A percentile compares a stretch with the other conserved stretches of the same genome.
Conservation (phyloP, 2,113 vertebrate species). For the Mormyrus lacerda region DNA sequence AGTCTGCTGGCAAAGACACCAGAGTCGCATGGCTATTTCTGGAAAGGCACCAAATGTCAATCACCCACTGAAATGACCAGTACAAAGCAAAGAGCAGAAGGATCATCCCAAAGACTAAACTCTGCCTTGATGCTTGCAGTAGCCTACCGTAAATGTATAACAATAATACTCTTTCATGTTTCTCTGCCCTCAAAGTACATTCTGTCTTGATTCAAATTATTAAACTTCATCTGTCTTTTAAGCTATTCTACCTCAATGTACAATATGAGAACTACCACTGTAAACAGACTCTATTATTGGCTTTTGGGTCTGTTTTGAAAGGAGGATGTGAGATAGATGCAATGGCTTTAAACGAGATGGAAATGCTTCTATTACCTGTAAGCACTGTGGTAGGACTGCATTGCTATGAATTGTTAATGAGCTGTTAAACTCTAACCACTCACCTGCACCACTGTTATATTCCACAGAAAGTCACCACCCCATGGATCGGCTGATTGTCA, state of each 20-base stretch:
- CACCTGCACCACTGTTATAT: neutral
- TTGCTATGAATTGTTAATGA: slow-evolving; percentile 4
- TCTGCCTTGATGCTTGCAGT: neutral
- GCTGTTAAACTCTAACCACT: neutral
- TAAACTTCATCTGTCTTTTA: neutral
- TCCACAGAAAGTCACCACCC: neutral
- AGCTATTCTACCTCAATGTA: neutral
- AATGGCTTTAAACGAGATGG: neutral
- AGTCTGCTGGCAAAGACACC: too few species aligned
- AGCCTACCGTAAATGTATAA: neutral
- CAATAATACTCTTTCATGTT: neutral
- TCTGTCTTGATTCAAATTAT: neutral
- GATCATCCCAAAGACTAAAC: neutral
- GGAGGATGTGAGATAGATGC: neutral
- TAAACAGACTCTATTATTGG: neutral
- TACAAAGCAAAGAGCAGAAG: neutral
- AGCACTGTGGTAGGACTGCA: neutral
- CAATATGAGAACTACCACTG: neutral
- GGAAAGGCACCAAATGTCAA: neutral
- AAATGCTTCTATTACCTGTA: neutral
- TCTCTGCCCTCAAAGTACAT: neutral
- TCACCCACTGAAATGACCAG: neutral
- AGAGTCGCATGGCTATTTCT: neutral
- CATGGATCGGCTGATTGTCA: too few species aligned
- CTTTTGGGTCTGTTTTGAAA: neutral